Conservation (phyloP, 2,113 vertebrate species). For the Indicator maculatus region DNA sequence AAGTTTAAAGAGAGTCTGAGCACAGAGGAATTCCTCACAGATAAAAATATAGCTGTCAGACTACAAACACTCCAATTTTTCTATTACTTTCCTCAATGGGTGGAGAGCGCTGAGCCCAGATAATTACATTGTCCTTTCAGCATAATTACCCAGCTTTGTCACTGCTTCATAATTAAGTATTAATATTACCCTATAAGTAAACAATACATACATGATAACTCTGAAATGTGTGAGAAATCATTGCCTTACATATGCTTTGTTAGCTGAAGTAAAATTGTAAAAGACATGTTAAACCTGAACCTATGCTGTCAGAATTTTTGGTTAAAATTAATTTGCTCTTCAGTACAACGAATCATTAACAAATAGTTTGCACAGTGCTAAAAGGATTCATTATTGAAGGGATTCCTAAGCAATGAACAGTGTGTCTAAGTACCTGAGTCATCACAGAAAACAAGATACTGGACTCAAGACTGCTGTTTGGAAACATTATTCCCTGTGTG, state of each 20-base stretch:
- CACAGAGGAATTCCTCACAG: slow-evolving; percentile 2
- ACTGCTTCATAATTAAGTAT: slow-evolving; percentile 72
- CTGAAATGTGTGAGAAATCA: slow-evolving; percentile 17
- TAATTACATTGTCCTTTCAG: slow-evolving; percentile 51
- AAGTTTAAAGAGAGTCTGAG: not conserved
- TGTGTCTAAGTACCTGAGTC: not conserved
- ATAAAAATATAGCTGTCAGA: not conserved
- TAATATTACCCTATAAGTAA: slow-evolving; percentile 70
- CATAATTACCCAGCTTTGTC: slow-evolving; percentile 57
- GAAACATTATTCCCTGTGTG: not conserved
- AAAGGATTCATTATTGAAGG: not conserved
- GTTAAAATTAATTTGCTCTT: slow-evolving; percentile 42
- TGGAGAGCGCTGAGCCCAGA: not conserved
- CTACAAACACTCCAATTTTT: not conserved
- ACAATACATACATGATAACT: slow-evolving; percentile 37
- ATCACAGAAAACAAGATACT: not conserved
- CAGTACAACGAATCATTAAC: slow-evolving; percentile 21
- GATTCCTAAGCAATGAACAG: not conserved
- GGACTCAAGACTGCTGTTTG: not conserved
- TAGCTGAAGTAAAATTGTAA: slow-evolving; percentile 15
- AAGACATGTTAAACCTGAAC: not conserved
- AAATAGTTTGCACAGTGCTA: slow-evolving; percentile 2
- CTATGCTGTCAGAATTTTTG: slow-evolving; percentile 22
- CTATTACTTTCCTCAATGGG: slow-evolving; percentile 10
- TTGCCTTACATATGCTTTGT: not conserved